Evolutionary conservation across 2,888 invertebrate genomes (phyloP).

Genomic region (Dinocampus coccinellae): DNA sequence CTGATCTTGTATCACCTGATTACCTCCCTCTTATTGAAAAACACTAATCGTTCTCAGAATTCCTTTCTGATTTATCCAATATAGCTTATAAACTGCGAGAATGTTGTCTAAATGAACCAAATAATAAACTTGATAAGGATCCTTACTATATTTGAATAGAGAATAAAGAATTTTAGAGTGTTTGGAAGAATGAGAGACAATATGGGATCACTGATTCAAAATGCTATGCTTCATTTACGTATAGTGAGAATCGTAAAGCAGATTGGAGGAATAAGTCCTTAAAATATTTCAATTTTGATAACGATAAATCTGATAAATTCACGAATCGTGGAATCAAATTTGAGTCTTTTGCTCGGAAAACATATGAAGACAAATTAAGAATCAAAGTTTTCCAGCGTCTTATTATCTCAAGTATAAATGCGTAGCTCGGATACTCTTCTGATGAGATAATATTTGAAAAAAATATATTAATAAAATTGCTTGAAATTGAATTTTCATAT

Average conservation of each 20-base stretch:
- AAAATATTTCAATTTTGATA: not conserved
- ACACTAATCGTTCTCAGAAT: not conserved
- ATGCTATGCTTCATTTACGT: not conserved
- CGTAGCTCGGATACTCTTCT: not conserved
- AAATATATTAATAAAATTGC: not conserved
- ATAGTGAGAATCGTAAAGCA: not conserved
- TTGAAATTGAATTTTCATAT: not conserved
- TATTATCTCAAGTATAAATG: not conserved
- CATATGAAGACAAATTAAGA: not conserved
- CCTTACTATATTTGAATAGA: not conserved
- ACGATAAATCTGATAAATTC: not conserved
- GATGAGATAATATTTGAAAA: slow-evolving; percentile 6
- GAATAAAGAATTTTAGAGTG: not conserved
- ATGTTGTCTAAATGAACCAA: not conserved
- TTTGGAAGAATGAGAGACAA: not conserved
- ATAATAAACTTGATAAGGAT: not conserved
- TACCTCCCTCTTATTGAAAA: not conserved
- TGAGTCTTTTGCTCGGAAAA: not conserved
- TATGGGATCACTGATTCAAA: not conserved
- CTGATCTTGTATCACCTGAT: not conserved
- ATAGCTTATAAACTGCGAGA: not conserved
- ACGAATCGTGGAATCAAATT: not conserved
- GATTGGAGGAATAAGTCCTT: not conserved
- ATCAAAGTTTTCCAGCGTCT: not conserved
- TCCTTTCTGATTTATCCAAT: not conserved